Conservation (phyloP, 2,797 vertebrate genomes). For the Lacerta bilineata region DNA sequence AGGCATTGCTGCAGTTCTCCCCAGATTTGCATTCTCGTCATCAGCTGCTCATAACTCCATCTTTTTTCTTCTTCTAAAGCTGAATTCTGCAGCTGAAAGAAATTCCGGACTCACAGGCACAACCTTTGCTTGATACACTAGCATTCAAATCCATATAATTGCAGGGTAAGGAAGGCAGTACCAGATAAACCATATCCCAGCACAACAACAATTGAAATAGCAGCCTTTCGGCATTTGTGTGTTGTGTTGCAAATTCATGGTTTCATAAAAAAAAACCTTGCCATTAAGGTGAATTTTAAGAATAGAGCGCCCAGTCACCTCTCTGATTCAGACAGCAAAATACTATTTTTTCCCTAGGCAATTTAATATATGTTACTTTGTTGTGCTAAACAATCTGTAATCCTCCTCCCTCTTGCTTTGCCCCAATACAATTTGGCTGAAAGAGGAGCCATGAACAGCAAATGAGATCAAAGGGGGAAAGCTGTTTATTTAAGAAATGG, state of each 20-base stretch:
- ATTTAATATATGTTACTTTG: background rate
- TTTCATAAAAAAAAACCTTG: background rate
- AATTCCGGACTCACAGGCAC: background rate
- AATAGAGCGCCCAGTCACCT: no score
- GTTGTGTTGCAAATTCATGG: background rate
- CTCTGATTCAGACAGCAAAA: background rate
- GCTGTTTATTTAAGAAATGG: background rate
- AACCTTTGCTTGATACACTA: background rate
- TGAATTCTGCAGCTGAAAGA: background rate
- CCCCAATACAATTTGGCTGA: background rate
- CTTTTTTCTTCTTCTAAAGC: background rate
- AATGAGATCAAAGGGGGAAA: background rate
- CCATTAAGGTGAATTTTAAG: background rate
- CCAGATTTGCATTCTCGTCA: background rate
- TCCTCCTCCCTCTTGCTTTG: background rate
- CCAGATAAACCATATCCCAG: background rate
- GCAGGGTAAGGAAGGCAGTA: background rate
- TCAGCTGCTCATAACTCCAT: background rate
- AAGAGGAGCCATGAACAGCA: background rate
- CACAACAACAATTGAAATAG: background rate
- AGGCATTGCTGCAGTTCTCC: background rate
- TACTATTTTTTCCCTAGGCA: background rate
- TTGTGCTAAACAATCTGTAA: background rate
- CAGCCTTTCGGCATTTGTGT: background rate
- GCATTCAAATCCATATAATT: slow-evolving; percentile 3